Evolutionary conservation across 2,888 invertebrate genomes (phyloP).

Genomic region (Drosophila emarginata): DNA sequence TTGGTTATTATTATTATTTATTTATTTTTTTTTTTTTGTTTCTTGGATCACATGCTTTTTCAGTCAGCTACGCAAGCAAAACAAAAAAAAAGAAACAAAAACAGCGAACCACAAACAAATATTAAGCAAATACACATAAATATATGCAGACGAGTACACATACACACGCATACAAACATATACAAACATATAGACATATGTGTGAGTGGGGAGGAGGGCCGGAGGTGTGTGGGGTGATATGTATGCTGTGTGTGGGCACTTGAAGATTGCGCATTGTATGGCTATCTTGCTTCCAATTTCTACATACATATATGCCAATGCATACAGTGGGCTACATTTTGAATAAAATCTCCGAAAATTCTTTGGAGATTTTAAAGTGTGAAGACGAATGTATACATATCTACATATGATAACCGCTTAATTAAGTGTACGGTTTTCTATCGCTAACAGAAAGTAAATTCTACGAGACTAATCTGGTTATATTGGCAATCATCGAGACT

Average conservation of each 20-base stretch:
- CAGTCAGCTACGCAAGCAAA: slow-evolving; percentile 71
- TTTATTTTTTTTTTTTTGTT: slow-evolving; percentile 26
- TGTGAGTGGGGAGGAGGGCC: neutral
- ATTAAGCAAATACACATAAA: slow-evolving; percentile 60
- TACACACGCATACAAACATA: slow-evolving; percentile 14
- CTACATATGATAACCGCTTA: no score
- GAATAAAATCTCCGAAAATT: neutral
- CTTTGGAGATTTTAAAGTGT: no score
- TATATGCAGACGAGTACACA: slow-evolving; percentile 33
- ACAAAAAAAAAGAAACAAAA: slow-evolving; percentile 40
- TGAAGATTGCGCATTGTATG: slow-evolving; percentile 20
- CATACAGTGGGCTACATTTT: neutral
- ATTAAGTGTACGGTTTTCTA: no score
- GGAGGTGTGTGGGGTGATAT: neutral
- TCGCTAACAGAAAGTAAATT: no score
- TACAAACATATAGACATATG: slow-evolving; percentile 21
- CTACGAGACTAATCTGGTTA: no score
- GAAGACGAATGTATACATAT: no score
- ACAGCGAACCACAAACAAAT: slow-evolving; percentile 48
- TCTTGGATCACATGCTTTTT: slow-evolving; percentile 68
- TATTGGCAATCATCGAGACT: neutral
- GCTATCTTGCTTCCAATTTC: slow-evolving; percentile 11
- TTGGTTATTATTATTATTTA: slow-evolving; percentile 32
- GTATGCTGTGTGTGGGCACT: slow-evolving; percentile 33
- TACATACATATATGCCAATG: slow-evolving; percentile 2